phyloP scores from a whole-genome alignment of 2,113 vertebrate genomes.

The Struthio camelus region DNA sequence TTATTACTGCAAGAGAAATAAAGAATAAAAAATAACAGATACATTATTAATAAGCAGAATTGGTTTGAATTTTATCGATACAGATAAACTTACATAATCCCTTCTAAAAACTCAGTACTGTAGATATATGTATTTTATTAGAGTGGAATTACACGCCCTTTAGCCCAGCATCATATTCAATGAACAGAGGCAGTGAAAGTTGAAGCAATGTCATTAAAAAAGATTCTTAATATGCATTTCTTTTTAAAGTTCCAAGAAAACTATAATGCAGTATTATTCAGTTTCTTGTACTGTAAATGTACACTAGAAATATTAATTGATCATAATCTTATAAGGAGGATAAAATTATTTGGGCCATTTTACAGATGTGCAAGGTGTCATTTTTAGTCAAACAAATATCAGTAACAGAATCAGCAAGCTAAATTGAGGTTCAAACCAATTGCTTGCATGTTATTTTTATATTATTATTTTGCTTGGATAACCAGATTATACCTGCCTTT shows the following conservation, averaged over 20 bases:
- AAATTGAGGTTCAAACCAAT: background rate
- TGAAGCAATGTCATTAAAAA: background rate
- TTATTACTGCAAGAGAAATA: background rate
- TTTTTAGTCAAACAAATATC: background rate
- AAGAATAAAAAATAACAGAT: background rate
- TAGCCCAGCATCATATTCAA: too few species aligned
- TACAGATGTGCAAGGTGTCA: background rate
- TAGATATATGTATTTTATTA: background rate
- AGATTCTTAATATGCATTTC: background rate
- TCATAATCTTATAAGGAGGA: background rate
- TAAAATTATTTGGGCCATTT: background rate
- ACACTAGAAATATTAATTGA: background rate
- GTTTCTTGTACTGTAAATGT: background rate
- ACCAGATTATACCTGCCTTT: conserved; percentile 5
- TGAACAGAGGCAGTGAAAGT: background rate
- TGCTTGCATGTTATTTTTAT: background rate
- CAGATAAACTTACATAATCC: background rate
- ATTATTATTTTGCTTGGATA: background rate
- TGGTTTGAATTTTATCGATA: background rate
- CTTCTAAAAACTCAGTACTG: background rate
- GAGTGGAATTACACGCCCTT: background rate
- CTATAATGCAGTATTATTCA: background rate
- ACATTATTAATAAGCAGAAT: background rate
- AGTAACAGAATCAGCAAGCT: background rate
- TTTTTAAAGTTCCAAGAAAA: background rate